phyloP scores from a whole-genome alignment of 2,888 invertebrate species.

The Leucoma salicis region DNA sequence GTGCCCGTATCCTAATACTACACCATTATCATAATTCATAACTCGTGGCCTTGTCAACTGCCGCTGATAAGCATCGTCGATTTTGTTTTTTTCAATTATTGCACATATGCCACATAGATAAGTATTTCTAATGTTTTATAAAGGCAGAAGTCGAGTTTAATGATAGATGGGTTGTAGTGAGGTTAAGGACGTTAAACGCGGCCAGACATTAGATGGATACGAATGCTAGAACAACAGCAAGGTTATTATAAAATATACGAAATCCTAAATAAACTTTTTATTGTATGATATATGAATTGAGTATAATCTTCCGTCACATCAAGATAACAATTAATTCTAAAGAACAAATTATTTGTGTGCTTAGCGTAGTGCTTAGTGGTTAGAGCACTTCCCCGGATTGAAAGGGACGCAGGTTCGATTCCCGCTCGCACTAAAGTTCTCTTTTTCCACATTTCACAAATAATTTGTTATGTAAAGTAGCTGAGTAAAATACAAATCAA shows the following conservation, averaged over 20 bases:
- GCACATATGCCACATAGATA: conserved; percentile 39
- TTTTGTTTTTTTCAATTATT: conserved; percentile 42
- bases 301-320: no score
- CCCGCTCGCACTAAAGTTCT: no score
- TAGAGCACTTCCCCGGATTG: no score
- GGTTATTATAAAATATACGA: no score
- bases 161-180: not conserved
- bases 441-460: no score
- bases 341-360: no score
- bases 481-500: no score
- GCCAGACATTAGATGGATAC: not conserved
- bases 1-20: conserved; percentile 67
- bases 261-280: not conserved
- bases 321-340: no score
- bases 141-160: not conserved
- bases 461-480: no score
- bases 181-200: not conserved
- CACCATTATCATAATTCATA: conserved; percentile 61
- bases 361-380: no score
- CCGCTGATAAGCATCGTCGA: conserved; percentile 56
- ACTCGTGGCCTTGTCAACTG: conserved; percentile 64
- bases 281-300: not conserved
- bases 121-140: not conserved
- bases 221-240: no score
- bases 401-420: no score